These are phyloP conservation scores for Vesta saturnalis DNA, from an alignment of 2,888 invertebrate genomes.

Conservation along the genomic window DNA sequence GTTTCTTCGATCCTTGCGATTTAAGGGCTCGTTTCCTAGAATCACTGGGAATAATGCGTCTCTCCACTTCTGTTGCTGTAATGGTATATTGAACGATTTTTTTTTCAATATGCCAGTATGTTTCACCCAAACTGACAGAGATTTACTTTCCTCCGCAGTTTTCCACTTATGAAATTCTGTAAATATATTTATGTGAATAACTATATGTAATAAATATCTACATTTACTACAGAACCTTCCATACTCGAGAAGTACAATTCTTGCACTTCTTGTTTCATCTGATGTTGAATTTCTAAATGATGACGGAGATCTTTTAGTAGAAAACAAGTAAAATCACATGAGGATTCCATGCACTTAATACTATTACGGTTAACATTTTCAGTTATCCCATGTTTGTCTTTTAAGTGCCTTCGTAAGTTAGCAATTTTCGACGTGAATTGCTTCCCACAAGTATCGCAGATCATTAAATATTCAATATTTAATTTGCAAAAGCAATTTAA, in stretches of 20 bases:
- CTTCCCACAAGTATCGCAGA: neutral
- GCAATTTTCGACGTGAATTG: neutral
- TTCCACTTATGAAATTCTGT: neutral
- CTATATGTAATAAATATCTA: neutral
- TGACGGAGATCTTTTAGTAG: neutral
- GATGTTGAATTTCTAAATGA: conserved; percentile 4
- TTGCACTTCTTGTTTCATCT: conserved; percentile 10
- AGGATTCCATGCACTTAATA: conserved; percentile 12
- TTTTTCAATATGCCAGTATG: neutral
- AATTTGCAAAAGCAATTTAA: neutral
- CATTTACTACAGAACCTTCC: neutral
- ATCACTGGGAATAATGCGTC: neutral
- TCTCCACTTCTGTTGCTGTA: neutral
- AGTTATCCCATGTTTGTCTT: neutral
- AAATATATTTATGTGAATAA: neutral
- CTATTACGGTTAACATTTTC: neutral
- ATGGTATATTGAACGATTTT: neutral
- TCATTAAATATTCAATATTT: neutral
- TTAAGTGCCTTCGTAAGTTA: neutral
- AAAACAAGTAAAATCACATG: neutral
- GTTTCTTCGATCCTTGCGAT: neutral
- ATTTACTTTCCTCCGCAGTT: neutral
- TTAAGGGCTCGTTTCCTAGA: neutral
- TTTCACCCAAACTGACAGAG: neutral
- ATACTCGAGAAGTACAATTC: conserved; percentile 3